Evolutionary conservation across 2,888 invertebrate genomes (phyloP).

Genomic region (Dyspetes luteomarginatus): DNA sequence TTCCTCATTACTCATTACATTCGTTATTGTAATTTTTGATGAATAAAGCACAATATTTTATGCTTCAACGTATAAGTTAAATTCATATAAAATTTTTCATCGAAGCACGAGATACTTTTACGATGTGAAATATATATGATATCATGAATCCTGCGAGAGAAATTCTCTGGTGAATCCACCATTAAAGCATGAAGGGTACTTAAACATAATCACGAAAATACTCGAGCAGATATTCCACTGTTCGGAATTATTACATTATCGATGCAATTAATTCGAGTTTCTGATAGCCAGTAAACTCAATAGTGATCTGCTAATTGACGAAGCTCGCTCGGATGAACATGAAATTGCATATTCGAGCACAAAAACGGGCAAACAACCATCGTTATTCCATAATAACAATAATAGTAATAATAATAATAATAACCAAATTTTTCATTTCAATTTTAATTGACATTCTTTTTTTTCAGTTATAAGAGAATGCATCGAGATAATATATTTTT

Average conservation of each 20-base stretch:
- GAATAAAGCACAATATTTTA: background rate
- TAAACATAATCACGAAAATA: background rate
- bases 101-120: background rate
- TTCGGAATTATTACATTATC: background rate
- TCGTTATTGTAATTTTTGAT: background rate
- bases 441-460: no score
- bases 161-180: background rate
- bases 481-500: no score
- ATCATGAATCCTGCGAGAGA: background rate
- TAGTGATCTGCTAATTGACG: conserved; percentile 13
- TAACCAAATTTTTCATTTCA: conserved; percentile 3
- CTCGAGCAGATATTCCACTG: background rate
- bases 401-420: no score
- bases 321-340: background rate
- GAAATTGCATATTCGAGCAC: background rate
- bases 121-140: background rate
- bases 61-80: background rate
- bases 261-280: conserved; percentile 34
- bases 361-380: background rate
- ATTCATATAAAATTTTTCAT: background rate
- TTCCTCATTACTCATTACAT: background rate
- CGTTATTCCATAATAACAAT: background rate
- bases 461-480: no score
- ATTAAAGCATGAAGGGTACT: background rate
- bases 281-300: conserved; percentile 20